A percentile compares a stretch with the other conserved stretches of the same genome.
Evolutionary conservation across 2,113 vertebrate species (phyloP).

Genomic region (Nycticebus coucang): DNA sequence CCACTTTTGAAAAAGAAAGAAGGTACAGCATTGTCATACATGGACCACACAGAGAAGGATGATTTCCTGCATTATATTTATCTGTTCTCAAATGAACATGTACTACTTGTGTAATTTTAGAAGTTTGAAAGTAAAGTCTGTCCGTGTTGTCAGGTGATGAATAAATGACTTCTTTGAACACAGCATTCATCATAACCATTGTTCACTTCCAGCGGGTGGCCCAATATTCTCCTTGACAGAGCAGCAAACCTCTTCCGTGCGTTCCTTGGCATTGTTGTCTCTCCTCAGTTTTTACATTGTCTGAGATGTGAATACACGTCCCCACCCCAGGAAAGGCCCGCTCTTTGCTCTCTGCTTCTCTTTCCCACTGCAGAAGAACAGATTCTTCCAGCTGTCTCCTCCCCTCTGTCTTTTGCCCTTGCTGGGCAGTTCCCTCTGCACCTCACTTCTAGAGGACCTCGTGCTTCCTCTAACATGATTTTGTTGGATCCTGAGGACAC

Average conservation of each 20-base stretch:
- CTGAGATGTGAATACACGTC: neutral
- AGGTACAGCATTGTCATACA: neutral
- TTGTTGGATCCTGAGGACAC: neutral
- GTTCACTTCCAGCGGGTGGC: neutral
- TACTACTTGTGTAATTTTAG: neutral
- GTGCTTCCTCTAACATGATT: neutral
- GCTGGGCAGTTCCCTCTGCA: neutral
- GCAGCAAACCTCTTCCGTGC: neutral
- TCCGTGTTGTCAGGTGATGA: neutral
- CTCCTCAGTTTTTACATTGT: neutral
- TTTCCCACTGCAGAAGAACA: neutral
- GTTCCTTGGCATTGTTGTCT: neutral
- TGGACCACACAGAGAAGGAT: neutral
- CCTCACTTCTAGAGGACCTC: neutral
- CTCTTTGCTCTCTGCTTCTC: neutral
- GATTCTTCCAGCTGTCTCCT: neutral
- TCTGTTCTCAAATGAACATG: conserved; percentile 12
- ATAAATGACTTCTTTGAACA: conserved; percentile 5
- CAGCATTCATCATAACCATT: neutral
- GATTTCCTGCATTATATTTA: neutral
- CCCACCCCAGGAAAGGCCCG: neutral
- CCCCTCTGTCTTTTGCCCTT: neutral
- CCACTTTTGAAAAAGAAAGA: neutral
- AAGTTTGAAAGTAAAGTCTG: neutral
- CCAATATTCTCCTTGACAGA: neutral